Conservation (phyloP, 2,888 invertebrate species). For the Hofmannophila pseudospretella region DNA sequence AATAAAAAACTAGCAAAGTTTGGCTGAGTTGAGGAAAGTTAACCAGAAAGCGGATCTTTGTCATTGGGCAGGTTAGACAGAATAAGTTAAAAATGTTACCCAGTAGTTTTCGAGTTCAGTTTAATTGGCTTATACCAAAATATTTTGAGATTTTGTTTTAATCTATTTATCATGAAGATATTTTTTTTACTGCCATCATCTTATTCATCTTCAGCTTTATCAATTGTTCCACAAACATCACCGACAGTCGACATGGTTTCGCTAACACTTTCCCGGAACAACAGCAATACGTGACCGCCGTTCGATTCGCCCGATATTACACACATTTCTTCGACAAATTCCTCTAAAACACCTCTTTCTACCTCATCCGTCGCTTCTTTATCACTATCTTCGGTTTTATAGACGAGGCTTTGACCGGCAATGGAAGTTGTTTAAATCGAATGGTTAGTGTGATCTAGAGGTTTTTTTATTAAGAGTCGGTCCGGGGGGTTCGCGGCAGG, state of each 20-base stretch:
- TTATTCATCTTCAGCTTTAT: not conserved
- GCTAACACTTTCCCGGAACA: constrained; percentile 34
- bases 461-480: constrained; percentile 17
- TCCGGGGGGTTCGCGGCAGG: constrained; percentile 35
- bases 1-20: too few relatives aligned
- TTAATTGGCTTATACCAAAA: too few relatives aligned
- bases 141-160: too few relatives aligned
- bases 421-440: not conserved
- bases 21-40: too few relatives aligned
- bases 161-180: too few relatives aligned
- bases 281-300: constrained; percentile 34
- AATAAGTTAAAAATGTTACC: too few relatives aligned
- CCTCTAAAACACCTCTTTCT: not conserved
- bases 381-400: not conserved
- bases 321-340: constrained; percentile 12
- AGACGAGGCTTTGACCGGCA: not conserved
- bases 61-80: too few relatives aligned
- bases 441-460: constrained; percentile 14
- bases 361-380: constrained; percentile 8
- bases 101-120: too few relatives aligned
- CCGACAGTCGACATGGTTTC: constrained; percentile 24
- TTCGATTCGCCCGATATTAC: constrained; percentile 34
- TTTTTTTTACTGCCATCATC: too few relatives aligned
- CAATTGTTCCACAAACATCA: constrained; percentile 4
- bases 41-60: too few relatives aligned